Percentiles rank a stretch among this genome's conserved stretches.
Conservation (phyloP, 2,888 invertebrate species). For the Lasioglossum leucozonium region DNA sequence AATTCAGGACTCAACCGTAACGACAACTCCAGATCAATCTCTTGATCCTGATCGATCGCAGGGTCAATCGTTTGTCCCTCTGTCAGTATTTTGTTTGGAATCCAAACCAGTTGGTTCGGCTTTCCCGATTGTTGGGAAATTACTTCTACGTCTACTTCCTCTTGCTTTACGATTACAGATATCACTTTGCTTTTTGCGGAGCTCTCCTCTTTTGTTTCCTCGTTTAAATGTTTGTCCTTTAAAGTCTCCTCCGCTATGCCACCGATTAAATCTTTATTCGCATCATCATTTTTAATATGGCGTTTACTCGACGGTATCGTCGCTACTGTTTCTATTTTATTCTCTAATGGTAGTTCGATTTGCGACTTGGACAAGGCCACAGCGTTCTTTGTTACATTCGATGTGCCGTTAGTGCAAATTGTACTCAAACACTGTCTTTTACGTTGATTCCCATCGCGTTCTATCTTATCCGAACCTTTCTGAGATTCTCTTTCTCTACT, state of each 20-base stretch:
- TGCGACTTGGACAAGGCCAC: slow-evolving; percentile 1
- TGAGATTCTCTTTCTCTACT: not conserved
- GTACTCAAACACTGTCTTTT: slow-evolving; percentile 9
- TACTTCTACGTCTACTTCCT: slow-evolving; percentile 38
- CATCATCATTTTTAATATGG: not conserved
- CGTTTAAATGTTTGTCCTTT: not conserved
- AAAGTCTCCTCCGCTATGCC: not conserved
- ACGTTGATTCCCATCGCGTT: not conserved
- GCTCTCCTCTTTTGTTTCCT: not conserved
- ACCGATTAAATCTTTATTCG: not conserved
- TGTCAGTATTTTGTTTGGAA: slow-evolving; percentile 39
- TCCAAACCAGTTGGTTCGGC: slow-evolving; percentile 61
- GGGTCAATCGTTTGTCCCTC: slow-evolving; percentile 1
- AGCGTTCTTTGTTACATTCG: slow-evolving; percentile 1
- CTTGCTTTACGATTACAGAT: slow-evolving; percentile 59
- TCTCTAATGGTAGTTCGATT: not conserved
- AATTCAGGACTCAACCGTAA: slow-evolving; percentile 46
- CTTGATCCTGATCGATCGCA: not conserved
- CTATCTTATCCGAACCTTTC: not conserved
- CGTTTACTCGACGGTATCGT: not conserved
- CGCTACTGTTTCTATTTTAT: not conserved
- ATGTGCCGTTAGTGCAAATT: slow-evolving; percentile 14
- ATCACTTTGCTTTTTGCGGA: slow-evolving; percentile 14
- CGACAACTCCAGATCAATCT: slow-evolving; percentile 19
- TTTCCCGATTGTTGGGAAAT: not conserved